Evolutionary conservation across 1,140 invertebrate species (phyloP).

Genomic region (Drosophila kikkawai): DNA sequence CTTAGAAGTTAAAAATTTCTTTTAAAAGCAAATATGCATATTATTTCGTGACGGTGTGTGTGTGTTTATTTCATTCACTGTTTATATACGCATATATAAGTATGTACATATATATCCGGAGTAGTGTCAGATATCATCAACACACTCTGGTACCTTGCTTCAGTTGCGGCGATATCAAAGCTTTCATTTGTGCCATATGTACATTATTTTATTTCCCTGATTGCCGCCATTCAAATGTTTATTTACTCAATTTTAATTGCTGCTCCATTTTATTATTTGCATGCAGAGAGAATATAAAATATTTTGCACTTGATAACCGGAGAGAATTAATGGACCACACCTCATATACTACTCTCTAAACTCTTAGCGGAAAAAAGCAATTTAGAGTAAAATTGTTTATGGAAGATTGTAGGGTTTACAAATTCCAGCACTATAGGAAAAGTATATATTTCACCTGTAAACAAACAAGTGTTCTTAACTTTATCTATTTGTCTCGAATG

Average conservation of each 20-base stretch:
- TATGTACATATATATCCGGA: background rate
- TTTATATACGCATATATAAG: constrained; percentile 3
- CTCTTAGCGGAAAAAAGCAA: background rate
- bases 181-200: constrained; percentile 14
- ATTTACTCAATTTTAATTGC: constrained; percentile 38
- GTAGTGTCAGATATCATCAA: constrained; percentile 31
- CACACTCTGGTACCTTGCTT: constrained; percentile 3
- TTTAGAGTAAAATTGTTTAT: background rate
- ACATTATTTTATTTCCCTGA: constrained; percentile 39
- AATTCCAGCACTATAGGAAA: background rate
- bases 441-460: background rate
- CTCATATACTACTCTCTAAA: background rate
- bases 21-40: constrained; percentile 18
- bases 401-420: background rate
- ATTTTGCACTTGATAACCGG: constrained; percentile 19
- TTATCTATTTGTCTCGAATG: background rate
- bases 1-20: constrained; percentile 15
- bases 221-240: constrained; percentile 35
- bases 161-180: constrained; percentile 36
- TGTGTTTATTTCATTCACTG: constrained; percentile 5
- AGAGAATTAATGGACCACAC: constrained; percentile 27
- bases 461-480: background rate
- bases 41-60: constrained; percentile 1
- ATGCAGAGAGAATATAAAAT: constrained; percentile 1
- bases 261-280: constrained; percentile 37